Conservation (phyloP, 2,113 vertebrate species). For the Burhinus oedicnemus region DNA sequence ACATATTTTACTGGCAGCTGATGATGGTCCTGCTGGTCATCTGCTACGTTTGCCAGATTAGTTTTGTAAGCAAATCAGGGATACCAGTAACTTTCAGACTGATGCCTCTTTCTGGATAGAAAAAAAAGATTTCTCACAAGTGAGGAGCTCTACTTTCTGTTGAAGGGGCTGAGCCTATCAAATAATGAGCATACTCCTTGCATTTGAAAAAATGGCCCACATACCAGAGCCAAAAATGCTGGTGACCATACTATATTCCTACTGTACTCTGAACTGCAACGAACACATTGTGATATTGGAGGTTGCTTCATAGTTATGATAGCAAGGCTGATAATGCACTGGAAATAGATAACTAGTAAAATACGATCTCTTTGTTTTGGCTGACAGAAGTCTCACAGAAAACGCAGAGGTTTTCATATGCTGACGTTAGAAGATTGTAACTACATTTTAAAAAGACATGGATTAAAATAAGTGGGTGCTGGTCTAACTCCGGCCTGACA, state of each 20-base stretch:
- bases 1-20: not conserved
- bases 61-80: not conserved
- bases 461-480: not conserved
- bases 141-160: not conserved
- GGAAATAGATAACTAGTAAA: not conserved
- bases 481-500: not conserved
- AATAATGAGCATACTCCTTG: not conserved
- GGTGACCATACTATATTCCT: not conserved
- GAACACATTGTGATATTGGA: accelerated
- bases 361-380: not conserved
- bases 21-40: not conserved
- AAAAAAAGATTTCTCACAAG: not conserved
- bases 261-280: not conserved
- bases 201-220: not conserved
- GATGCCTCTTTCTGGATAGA: not conserved
- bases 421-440: not conserved
- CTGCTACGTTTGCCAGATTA: not conserved
- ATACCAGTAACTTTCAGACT: not conserved
- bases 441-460: not conserved
- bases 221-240: not conserved
- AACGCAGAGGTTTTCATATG: not conserved
- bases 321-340: not conserved
- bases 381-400: not conserved
- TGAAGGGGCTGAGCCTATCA: not conserved
- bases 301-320: not conserved